phyloP scores from a whole-genome alignment of 2,888 invertebrate genomes.

The Heteromurus nitidus region DNA sequence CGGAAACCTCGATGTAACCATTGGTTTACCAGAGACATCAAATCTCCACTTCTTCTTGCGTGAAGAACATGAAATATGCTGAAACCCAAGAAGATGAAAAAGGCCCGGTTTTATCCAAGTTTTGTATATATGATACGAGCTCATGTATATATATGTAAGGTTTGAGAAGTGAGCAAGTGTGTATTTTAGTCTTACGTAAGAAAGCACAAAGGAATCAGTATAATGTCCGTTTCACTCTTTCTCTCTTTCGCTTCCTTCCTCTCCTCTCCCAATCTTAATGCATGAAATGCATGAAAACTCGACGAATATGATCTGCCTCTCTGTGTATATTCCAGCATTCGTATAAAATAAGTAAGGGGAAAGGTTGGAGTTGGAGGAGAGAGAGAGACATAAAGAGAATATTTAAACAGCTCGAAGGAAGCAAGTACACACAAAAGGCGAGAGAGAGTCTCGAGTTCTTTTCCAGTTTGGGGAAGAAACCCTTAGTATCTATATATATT shows the following conservation, averaged over 20 bases:
- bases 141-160: no score
- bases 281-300: constrained; percentile 32
- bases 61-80: constrained; percentile 25
- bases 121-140: no score
- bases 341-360: constrained; percentile 18
- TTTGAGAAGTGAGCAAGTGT: no score
- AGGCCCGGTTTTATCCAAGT: neutral
- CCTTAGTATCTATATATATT: constrained; percentile 23
- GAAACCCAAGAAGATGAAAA: constrained; percentile 21
- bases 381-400: constrained; percentile 59
- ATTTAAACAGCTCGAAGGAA: constrained; percentile 42
- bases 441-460: constrained; percentile 28
- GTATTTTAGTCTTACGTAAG: neutral
- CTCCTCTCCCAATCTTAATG: constrained; percentile 20
- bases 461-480: constrained; percentile 31
- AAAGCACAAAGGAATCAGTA: neutral
- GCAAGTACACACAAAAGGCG: constrained; percentile 14
- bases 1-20: constrained; percentile 55
- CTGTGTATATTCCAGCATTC: constrained; percentile 39
- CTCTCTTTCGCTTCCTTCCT: neutral
- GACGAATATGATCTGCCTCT: constrained; percentile 39
- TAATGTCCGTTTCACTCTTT: neutral
- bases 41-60: constrained; percentile 51
- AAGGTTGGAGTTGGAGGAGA: constrained; percentile 3
- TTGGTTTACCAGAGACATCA: constrained; percentile 53